phyloP scores from a whole-genome alignment of 2,113 vertebrate genomes.

The Entelurus aequoreus region DNA sequence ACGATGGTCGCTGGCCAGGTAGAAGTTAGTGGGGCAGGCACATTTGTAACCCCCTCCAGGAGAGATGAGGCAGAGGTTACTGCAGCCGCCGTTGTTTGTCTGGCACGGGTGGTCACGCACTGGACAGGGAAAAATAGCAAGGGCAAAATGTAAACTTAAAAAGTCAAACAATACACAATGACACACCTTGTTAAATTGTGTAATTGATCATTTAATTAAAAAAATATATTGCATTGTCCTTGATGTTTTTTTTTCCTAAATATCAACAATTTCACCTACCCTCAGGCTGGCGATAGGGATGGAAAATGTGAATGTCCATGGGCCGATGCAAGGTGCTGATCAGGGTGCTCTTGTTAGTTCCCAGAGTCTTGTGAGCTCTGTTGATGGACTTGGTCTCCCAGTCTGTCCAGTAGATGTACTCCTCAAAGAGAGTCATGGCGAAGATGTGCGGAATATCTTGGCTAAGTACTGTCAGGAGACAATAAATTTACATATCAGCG shows the following conservation, averaged over 20 bases:
- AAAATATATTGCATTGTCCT: too few relatives aligned
- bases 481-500: not conserved
- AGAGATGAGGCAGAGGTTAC: conserved; percentile 92
- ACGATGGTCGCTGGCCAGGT: conserved; percentile 83
- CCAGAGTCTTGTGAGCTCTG: conserved; percentile 87
- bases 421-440: conserved; percentile 93
- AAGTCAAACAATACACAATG: not conserved
- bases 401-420: conserved; percentile 97
- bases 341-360: conserved; percentile 80
- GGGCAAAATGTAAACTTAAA: not conserved
- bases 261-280: conserved; percentile 59
- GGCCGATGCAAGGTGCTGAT: conserved; percentile 94
- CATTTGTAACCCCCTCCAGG: conserved; percentile 87
- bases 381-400: conserved; percentile 98
- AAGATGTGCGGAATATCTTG: conserved; percentile 95
- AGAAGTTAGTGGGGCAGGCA: conserved; percentile 96
- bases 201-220: too few relatives aligned
- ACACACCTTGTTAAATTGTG: too few relatives aligned
- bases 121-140: conserved; percentile 40
- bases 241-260: too few relatives aligned
- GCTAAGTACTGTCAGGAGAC: conserved; percentile 74
- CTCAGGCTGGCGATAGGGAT: conserved; percentile 86
- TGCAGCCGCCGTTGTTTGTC: conserved; percentile 87
- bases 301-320: conserved; percentile 94
- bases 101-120: conserved; percentile 92